Percentiles rank a stretch among this genome's conserved stretches.
phyloP scores from a whole-genome alignment of 1,140 invertebrate species.

The Copidosoma floridanum region DNA sequence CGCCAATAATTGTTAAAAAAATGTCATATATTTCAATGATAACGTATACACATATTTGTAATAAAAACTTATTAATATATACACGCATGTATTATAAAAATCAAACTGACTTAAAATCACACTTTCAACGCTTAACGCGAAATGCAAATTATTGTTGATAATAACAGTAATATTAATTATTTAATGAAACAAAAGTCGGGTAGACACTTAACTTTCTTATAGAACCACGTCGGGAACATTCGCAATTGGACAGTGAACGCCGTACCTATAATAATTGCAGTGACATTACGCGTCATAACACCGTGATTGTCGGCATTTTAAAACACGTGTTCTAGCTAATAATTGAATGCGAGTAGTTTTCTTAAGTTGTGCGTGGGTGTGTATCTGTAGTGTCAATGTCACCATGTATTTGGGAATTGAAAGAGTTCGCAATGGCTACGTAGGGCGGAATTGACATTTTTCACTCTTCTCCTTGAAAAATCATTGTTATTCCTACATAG shows the following conservation, averaged over 20 bases:
- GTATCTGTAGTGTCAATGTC: no score
- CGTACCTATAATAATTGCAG: no score
- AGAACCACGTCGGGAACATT: background rate
- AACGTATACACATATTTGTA: no score
- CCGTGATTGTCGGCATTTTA: no score
- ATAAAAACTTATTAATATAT: conserved; percentile 16
- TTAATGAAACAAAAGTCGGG: background rate
- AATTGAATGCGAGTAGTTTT: no score
- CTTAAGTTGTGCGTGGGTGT: no score
- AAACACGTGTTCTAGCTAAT: no score
- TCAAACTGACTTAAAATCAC: conserved; percentile 17
- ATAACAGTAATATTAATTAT: conserved; percentile 2
- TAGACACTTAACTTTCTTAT: background rate
- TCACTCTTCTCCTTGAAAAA: background rate
- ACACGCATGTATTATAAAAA: conserved; percentile 11
- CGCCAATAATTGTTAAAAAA: background rate
- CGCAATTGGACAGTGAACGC: no score
- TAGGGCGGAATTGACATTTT: conserved; percentile 3
- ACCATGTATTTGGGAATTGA: no score
- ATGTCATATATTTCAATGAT: conserved; percentile 1
- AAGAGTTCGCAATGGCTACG: no score
- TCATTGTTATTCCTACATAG: background rate
- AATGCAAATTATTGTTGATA: background rate
- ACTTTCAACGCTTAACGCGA: conserved; percentile 3
- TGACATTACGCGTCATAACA: no score